A percentile compares a stretch with the other conserved stretches of the same genome.
Conservation (phyloP, 2,113 vertebrate species). For the Burhinus oedicnemus region DNA sequence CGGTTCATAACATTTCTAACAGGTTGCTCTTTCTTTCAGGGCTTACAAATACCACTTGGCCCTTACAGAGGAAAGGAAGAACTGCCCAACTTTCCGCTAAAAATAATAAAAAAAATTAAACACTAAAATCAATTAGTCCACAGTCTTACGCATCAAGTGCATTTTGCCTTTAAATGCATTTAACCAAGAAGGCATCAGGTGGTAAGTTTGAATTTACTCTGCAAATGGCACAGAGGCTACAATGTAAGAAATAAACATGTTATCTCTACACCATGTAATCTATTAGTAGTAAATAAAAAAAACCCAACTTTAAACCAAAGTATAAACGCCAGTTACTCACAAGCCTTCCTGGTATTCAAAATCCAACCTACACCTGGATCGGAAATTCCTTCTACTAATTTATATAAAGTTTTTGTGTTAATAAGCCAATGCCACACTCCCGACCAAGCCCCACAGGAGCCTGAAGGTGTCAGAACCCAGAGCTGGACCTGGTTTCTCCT, state of each 20-base stretch:
- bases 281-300: background rate
- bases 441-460: accelerated
- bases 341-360: background rate
- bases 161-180: background rate
- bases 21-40: background rate
- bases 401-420: background rate
- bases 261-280: background rate
- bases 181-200: background rate
- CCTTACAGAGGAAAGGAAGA: background rate
- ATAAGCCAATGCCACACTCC: background rate
- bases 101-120: background rate
- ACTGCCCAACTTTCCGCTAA: background rate
- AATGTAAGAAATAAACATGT: background rate
- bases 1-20: background rate
- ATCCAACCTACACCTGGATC: background rate
- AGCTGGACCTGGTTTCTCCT: background rate
- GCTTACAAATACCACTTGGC: background rate
- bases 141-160: background rate
- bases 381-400: background rate
- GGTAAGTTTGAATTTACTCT: background rate
- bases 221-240: background rate
- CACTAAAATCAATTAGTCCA: background rate
- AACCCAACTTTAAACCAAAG: background rate
- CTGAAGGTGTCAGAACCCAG: background rate
- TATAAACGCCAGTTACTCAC: background rate